Conservation (phyloP, 1,140 invertebrate genomes). For the Sarcophaga bullata region DNA sequence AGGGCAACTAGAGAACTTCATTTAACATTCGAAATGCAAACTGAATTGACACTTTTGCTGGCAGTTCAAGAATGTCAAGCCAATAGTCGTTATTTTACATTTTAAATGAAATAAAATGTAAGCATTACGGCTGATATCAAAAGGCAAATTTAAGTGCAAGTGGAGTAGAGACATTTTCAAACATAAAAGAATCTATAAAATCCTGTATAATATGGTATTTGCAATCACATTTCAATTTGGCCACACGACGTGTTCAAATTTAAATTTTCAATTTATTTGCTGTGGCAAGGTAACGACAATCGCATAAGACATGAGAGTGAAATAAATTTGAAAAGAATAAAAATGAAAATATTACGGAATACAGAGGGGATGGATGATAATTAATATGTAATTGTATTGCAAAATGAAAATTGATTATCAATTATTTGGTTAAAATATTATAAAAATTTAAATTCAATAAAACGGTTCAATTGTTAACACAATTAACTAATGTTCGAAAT, state of each 20-base stretch:
- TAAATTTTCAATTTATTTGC: background rate
- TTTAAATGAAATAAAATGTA: background rate
- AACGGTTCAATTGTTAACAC: slow-evolving; percentile 20
- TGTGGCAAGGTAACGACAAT: too few species aligned
- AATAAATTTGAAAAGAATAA: background rate
- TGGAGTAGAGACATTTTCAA: background rate
- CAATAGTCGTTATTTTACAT: slow-evolving; percentile 6
- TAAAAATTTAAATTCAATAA: slow-evolving; percentile 31
- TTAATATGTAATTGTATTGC: background rate
- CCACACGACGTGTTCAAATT: slow-evolving; percentile 8
- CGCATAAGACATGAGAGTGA: too few species aligned
- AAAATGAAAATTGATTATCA: background rate
- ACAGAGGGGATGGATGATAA: too few species aligned
- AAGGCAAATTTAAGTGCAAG: too few species aligned
- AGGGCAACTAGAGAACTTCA: slow-evolving; percentile 5
- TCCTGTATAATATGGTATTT: background rate
- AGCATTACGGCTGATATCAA: too few species aligned
- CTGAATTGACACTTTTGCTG: slow-evolving; percentile 36
- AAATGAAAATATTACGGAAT: background rate
- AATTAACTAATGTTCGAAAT: slow-evolving; percentile 29
- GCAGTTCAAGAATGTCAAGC: slow-evolving; percentile 31
- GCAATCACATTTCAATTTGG: slow-evolving; percentile 15
- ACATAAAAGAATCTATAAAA: background rate
- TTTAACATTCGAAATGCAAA: slow-evolving; percentile 38
- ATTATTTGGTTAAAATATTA: background rate